Conservation (phyloP, 2,888 invertebrate genomes). For the Meteorus cinctellus region DNA sequence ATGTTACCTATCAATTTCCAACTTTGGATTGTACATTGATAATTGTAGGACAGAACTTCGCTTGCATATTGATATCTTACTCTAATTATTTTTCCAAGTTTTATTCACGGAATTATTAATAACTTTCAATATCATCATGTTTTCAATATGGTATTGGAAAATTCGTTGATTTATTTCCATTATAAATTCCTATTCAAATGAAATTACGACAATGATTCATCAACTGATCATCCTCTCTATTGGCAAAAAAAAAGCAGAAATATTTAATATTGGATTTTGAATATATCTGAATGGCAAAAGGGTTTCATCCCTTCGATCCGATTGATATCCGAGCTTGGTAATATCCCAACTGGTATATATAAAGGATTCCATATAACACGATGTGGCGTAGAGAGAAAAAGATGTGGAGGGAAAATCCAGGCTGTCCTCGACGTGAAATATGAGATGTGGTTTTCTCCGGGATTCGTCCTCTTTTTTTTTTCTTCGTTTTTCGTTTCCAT, state of each 20-base stretch:
- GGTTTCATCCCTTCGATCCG: constrained; percentile 54
- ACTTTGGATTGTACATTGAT: too few species aligned
- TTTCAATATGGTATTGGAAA: too few species aligned
- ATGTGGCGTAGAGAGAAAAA: constrained; percentile 37
- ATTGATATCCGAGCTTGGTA: constrained; percentile 67
- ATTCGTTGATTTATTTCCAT: too few species aligned
- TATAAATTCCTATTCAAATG: too few species aligned
- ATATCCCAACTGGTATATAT: constrained; percentile 60
- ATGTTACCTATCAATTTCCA: background rate
- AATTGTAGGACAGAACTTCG: too few species aligned
- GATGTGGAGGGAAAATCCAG: constrained; percentile 67
- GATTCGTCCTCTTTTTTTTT: constrained; percentile 41
- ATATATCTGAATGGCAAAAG: background rate
- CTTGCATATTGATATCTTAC: too few species aligned
- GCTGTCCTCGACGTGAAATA: constrained; percentile 71
- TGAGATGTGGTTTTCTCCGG: constrained; percentile 62
- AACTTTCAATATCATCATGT: too few species aligned
- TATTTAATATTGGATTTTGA: background rate
- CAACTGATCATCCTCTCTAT: background rate
- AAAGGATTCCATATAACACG: constrained; percentile 51
- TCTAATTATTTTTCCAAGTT: too few species aligned
- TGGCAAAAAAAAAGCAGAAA: background rate
- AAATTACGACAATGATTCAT: too few species aligned
- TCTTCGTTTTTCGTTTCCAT: constrained; percentile 15
- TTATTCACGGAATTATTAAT: too few species aligned